Base-by-base conservation (phyloP, 2,888 invertebrate genomes). In the Phasia obesa region DNA sequence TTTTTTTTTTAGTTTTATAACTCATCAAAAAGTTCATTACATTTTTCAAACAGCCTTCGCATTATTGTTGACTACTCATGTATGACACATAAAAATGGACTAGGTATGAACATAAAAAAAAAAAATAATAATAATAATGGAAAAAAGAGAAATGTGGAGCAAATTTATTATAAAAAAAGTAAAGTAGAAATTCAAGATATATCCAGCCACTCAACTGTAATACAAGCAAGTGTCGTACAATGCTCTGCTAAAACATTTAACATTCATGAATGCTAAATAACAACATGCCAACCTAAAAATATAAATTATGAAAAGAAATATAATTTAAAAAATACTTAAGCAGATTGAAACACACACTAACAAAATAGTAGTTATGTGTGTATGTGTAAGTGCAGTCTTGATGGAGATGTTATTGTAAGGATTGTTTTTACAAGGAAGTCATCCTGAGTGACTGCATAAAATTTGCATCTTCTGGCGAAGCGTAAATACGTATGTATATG, bases 261-360 rank as follows among this genome's bases (percentile, higher is more conserved):
- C 57, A 38, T 73, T 60, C 69, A 74, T 80, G 74, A 57, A 80
- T 74, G 59, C 38, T 74, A 47, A 51, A 62, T 59, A 51, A 64
- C 57, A 51, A 64, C 57, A 75, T 74, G 75, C 75, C 74, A 81
- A 64, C 57, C 23, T 42, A 27, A 42, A 57, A 47, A 57, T 49
- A 64, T 70, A n/a, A 53, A 53, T 73, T 35, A 65, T 57, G 51
- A 60, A 65, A 53, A 38, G 38, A 65, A 65, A 57, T 42, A 70
- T n/a, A 51, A 44, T 53, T 42, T 19, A 57, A 44, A 44, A 70
- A 47, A 47, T 25, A 42, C 55, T 9, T 11, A 13, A 67, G 11
- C n/a, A 11, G 15, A 15, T 11, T 27, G 19, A 27, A 6, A 51
- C 19, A 31, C 13, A 31, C 9, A 21, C 35, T 42, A 4, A 55